Evolutionary conservation across 2,888 invertebrate species (phyloP).

Genomic region (Coremacera marginata): DNA sequence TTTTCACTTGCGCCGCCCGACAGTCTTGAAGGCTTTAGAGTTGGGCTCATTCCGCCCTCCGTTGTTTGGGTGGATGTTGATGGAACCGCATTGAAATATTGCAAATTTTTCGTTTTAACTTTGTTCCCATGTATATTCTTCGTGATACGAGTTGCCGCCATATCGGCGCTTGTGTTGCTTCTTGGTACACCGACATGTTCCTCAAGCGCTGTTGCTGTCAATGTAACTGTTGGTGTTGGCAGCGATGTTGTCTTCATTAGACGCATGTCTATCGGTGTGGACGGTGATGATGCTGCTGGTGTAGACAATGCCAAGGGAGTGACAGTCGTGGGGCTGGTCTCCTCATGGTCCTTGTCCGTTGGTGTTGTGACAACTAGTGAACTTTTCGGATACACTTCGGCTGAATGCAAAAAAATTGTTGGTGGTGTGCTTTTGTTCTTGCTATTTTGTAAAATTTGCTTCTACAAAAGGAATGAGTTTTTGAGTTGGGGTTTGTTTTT

Average conservation of each 20-base stretch:
- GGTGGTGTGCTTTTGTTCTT: constrained; percentile 52
- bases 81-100: background rate
- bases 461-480: constrained; percentile 65
- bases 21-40: constrained; percentile 46
- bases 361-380: constrained; percentile 49
- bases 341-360: constrained; percentile 30
- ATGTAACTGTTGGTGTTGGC: constrained; percentile 1
- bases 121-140: constrained; percentile 13
- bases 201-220: background rate
- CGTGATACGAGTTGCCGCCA: background rate
- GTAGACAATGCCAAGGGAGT: constrained; percentile 30
- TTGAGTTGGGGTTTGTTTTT: constrained; percentile 35
- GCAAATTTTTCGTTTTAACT: constrained; percentile 24
- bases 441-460: constrained; percentile 64
- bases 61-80: background rate
- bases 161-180: background rate
- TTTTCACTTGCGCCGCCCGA: constrained; percentile 59
- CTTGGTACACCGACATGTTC: background rate
- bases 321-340: constrained; percentile 7
- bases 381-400: constrained; percentile 60
- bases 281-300: constrained; percentile 26
- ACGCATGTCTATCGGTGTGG: constrained; percentile 36
- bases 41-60: constrained; percentile 19
- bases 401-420: constrained; percentile 60
- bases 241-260: background rate